A percentile compares a stretch with the other conserved stretches of the same genome.
Evolutionary conservation across 92 coral and sea anemone genomes (phyloP).

Genomic region (Ricordea florida): DNA sequence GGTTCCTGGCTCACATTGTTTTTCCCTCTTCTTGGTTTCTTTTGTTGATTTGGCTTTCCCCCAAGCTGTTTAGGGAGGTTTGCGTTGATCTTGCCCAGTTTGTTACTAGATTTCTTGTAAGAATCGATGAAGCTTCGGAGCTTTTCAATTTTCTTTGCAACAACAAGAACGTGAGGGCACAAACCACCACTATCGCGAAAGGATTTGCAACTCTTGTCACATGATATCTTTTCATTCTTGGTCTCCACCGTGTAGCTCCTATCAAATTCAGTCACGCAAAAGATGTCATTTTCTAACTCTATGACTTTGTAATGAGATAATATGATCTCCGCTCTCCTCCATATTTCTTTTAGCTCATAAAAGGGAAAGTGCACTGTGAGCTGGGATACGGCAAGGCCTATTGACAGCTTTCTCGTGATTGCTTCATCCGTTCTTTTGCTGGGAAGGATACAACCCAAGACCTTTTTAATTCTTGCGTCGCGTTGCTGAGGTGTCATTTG

Average conservation of each 20-base stretch:
- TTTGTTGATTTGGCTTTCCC: conserved; percentile 44
- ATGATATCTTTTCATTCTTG: background rate
- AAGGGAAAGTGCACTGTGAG: background rate
- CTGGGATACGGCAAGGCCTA: background rate
- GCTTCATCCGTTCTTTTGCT: background rate
- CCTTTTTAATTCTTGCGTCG: background rate
- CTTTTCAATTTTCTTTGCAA: background rate
- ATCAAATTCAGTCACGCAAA: background rate
- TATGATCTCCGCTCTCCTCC: conserved; percentile 5
- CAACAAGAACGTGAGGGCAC: conserved; percentile 16
- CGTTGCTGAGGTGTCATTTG: conserved; percentile 55
- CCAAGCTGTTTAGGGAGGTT: conserved; percentile 19
- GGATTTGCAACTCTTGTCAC: background rate
- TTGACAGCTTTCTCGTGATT: background rate
- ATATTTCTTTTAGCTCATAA: conserved; percentile 2
- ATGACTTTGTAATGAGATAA: background rate
- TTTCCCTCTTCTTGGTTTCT: conserved; percentile 43
- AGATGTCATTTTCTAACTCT: background rate
- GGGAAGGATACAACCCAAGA: background rate
- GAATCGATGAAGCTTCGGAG: background rate
- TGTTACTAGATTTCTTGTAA: background rate
- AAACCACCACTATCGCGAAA: background rate
- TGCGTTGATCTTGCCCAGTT: background rate
- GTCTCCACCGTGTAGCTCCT: background rate
- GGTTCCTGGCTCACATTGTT: conserved; percentile 47